Evolutionary conservation across 1,140 invertebrate species (phyloP).

Genomic region (Formica selysi): DNA sequence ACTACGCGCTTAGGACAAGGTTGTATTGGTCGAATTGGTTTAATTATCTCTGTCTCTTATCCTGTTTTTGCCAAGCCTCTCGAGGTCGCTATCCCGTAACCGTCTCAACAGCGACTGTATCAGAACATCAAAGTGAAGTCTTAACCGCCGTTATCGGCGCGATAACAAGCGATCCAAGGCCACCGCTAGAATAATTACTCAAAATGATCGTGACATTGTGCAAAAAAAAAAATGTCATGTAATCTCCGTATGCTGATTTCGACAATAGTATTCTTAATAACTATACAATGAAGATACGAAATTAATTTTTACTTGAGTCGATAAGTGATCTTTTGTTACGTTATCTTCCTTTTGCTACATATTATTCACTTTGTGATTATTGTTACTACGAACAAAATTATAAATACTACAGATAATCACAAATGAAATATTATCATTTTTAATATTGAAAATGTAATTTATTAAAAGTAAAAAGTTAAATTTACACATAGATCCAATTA

Average conservation of each 20-base stretch:
- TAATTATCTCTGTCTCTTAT: constrained; percentile 66
- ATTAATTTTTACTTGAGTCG: neutral
- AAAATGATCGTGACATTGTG: constrained; percentile 60
- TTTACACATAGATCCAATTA: too few relatives aligned
- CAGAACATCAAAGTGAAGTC: constrained; percentile 61
- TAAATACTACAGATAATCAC: too few relatives aligned
- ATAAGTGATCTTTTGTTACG: neutral
- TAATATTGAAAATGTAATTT: too few relatives aligned
- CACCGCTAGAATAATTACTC: constrained; percentile 50
- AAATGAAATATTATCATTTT: too few relatives aligned
- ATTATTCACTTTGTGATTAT: neutral
- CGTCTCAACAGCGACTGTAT: constrained; percentile 37
- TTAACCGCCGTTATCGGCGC: constrained; percentile 54
- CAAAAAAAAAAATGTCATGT: constrained; percentile 22
- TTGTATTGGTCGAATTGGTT: constrained; percentile 42
- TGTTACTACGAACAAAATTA: neutral
- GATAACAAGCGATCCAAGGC: constrained; percentile 61
- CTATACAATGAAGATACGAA: neutral
- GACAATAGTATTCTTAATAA: neutral
- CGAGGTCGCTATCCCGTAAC: constrained; percentile 22
- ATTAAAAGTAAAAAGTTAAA: too few relatives aligned
- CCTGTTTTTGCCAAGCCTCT: constrained; percentile 54
- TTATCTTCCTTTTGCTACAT: neutral
- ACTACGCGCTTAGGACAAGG: neutral
- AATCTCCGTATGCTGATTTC: constrained; percentile 45